Conservation (phyloP, 2,797 vertebrate genomes). For the Cichlasoma orientale region DNA sequence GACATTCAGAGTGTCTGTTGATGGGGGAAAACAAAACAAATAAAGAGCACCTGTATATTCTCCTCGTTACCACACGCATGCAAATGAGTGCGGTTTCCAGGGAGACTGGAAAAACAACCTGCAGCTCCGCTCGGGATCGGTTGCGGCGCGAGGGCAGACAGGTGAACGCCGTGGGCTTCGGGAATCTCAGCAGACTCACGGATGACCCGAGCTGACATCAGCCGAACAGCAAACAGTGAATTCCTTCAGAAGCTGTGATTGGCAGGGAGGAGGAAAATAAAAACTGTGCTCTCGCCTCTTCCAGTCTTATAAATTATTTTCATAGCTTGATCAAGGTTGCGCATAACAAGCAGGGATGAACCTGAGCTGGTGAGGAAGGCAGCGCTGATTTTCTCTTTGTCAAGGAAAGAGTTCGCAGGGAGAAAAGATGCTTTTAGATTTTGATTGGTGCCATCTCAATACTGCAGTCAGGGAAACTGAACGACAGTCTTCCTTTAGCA, state of each 20-base stretch:
- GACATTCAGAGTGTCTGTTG: neutral
- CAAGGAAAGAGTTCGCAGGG: neutral
- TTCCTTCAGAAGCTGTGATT: conserved; percentile 19
- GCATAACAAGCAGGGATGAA: conserved; percentile 30
- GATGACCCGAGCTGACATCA: conserved; percentile 4
- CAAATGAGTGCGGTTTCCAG: conserved; percentile 16
- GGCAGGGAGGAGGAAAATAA: conserved; percentile 6
- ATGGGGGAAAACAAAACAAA: neutral
- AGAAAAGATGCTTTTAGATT: conserved; percentile 14
- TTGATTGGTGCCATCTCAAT: neutral
- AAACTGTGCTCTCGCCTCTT: neutral
- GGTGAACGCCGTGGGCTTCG: neutral
- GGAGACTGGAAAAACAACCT: neutral
- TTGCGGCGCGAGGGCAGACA: neutral
- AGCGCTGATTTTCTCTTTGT: neutral
- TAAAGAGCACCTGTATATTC: neutral
- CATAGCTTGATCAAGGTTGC: conserved; percentile 39
- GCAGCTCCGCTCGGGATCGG: neutral
- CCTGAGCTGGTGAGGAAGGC: neutral
- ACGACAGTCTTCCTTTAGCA: neutral
- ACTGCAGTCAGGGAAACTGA: neutral
- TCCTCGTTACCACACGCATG: neutral
- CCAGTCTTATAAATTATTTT: conserved; percentile 38
- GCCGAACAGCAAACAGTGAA: neutral
- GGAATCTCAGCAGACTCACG: conserved; percentile 1